Base-by-base conservation (phyloP, 1,140 invertebrate genomes). In the Physella acuta region DNA sequence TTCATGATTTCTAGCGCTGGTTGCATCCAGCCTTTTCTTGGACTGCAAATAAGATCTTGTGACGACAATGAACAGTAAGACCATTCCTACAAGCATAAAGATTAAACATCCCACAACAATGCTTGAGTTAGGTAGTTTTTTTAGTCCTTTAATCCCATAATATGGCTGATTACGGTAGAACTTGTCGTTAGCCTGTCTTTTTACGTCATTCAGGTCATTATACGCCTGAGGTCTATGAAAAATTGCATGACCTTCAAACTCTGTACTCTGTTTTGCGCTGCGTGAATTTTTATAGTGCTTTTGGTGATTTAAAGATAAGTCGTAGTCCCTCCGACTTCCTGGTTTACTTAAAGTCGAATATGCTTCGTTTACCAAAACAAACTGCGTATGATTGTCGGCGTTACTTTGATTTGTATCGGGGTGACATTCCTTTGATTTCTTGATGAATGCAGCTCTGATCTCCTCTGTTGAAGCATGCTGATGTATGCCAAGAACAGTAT, bases 381-480 rank as follows among this genome's bases (percentile, higher is more conserved):
- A 67, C 24, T 56, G 20, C 34, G n/a, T 55, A 49, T 67, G 52
- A 31, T 56, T 67, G 11, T 55, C 53, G n/a, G n/a, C n/a, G n/a
- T 67, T 39, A 36, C 3, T 56, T 3, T n/a, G 34, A 53, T 67
- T 67, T 3, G 37, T 37, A 33, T 67, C 64, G 11, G 64, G 64
- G 52, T 67, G 64, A 28, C 53, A 56, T 67, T 67, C 64, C 36
- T 67, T 67, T n/a, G 64, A 56, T 31, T 37, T 37, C n/a, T 56
- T 67, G 2, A 67, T 16, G 36, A 37, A 67, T 20, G 64, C 64
- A 30, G 30, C 52, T 26, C 64, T 26, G n/a, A 67, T 56, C 3
- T 67, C 64, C n/a, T 67, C 24, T 16, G 31, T 17, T 37, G 64
- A 36, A 28, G 64, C 64, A 3, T 55, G 30, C 49, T 14, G 28